Percentiles rank a stretch among this genome's conserved stretches.
Conservation (phyloP, 2,113 vertebrate genomes). For the Plestiodon gilberti region DNA sequence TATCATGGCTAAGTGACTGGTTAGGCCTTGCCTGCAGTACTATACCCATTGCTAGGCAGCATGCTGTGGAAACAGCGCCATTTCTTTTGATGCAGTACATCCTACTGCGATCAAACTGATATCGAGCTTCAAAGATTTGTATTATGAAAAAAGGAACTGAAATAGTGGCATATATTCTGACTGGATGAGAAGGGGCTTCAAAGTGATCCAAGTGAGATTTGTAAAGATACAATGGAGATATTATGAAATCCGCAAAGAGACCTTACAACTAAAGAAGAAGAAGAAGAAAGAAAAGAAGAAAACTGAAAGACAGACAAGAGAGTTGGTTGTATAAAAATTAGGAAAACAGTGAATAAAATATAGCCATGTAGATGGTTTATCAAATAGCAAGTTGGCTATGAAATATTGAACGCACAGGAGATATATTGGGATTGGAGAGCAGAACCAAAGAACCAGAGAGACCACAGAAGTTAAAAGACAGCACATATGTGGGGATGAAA, state of each 20-base stretch:
- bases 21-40: conserved; percentile 23
- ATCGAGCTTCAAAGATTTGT: conserved; percentile 21
- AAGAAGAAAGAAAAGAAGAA: not conserved
- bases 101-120: conserved; percentile 25
- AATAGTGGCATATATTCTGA: conserved; percentile 35
- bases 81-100: conserved; percentile 40
- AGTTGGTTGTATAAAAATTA: conserved; percentile 40
- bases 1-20: conserved; percentile 6
- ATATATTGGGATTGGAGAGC: not conserved
- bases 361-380: conserved; percentile 7
- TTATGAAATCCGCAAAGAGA: conserved; percentile 27
- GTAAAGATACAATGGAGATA: conserved; percentile 31
- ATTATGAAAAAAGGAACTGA: conserved; percentile 32
- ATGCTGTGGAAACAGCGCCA: conserved; percentile 23
- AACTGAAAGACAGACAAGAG: conserved; percentile 26
- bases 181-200: conserved; percentile 23
- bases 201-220: conserved; percentile 42
- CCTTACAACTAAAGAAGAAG: conserved; percentile 15
- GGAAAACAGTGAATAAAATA: conserved; percentile 17
- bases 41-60: not conserved
- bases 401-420: conserved; percentile 20
- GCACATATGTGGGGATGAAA: not conserved
- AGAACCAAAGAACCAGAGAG: not conserved
- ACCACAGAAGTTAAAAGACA: not conserved
- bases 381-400: conserved; percentile 14